Conservation (phyloP, 2,888 invertebrate genomes). For the Dione vanillae region DNA sequence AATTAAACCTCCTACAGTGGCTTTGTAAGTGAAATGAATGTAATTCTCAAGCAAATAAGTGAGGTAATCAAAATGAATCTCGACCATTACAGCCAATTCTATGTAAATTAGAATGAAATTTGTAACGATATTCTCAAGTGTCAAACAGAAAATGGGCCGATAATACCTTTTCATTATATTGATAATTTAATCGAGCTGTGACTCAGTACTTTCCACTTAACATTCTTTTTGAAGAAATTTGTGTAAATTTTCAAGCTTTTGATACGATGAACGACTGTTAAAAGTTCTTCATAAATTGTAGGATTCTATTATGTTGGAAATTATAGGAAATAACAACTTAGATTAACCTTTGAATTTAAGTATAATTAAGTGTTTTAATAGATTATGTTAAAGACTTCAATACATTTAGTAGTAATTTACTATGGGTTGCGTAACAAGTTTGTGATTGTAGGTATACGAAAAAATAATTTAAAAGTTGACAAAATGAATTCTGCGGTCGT, state of each 20-base stretch:
- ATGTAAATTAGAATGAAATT: conserved; percentile 19
- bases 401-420: too few relatives aligned
- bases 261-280: background rate
- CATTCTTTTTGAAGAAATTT: conserved; percentile 12
- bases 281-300: background rate
- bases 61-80: background rate
- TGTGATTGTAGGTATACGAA: too few relatives aligned
- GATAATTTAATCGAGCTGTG: conserved; percentile 39
- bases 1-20: too few relatives aligned
- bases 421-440: too few relatives aligned
- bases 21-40: too few relatives aligned
- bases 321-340: background rate
- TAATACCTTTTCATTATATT: conserved; percentile 25
- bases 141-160: conserved; percentile 28
- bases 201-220: conserved; percentile 36
- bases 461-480: too few relatives aligned
- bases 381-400: too few relatives aligned
- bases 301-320: background rate
- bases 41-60: too few relatives aligned
- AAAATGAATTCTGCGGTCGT: too few relatives aligned
- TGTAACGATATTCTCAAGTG: conserved; percentile 33
- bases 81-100: conserved; percentile 9
- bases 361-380: too few relatives aligned
- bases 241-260: conserved; percentile 21
- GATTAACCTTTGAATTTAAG: too few relatives aligned